Base-by-base conservation (phyloP, 2,113 vertebrate species). In the Rana temporaria region DNA sequence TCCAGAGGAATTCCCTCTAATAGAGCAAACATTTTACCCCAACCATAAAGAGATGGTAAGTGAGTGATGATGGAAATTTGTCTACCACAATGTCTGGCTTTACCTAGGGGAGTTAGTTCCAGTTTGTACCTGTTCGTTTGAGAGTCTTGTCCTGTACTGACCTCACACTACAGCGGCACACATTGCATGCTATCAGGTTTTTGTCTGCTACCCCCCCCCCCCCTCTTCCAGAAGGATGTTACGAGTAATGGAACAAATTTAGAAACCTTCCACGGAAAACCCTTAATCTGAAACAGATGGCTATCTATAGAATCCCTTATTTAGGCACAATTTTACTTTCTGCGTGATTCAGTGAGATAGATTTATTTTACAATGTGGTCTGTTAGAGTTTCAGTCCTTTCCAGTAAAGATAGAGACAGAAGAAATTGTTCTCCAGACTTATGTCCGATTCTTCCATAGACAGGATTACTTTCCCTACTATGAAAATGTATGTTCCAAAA, bases 31-130 rank as follows among this genome's bases (percentile, higher is more conserved):
- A 85, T 97, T 93, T 90, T 97, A 97, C 86, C 96, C 96, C 83
- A 97, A 97, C 88, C 95, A 97, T 90, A 96, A 93, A 86, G 96
- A 97, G 87, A 97, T 97, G 96, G 96, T 97, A 88, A 96, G 96
- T 88, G 20, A 81, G 1, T 20, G 30, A 38, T 6, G 16, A 19
- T 6, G 30, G 2, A 34, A 18, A 32, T 59, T 30, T 18, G 24
- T 26, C 76, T 17, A 18, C 52, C 26, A 14, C 64, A 65, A 20
- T 18, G 8, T 38, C n/a, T 14, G 34, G 16, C 38, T 32, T 17
- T 17, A 30, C 72, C 56, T 60, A 18, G 9, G 7, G 57, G 22
- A 59, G 17, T 59, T 18, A 48, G 48, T 76, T 63, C 60, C 62
- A n/a, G n/a, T 11, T 19, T 59, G 59, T 74, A 22, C 18, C 71